These are phyloP conservation scores for Fragum whitleyi DNA, from an alignment of 2,888 invertebrate genomes.

Conservation along the genomic window DNA sequence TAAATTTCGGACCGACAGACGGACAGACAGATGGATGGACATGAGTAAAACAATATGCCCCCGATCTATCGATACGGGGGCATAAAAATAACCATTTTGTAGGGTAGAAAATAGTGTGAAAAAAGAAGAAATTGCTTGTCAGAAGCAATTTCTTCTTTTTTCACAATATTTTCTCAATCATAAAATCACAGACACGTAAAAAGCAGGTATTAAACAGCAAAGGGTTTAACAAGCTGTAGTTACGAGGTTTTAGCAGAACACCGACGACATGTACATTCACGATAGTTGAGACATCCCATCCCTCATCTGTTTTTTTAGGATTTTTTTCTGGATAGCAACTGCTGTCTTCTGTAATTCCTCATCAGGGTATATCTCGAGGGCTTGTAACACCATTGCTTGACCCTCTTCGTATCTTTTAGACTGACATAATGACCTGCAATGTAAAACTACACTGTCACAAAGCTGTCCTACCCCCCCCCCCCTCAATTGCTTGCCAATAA, in stretches of 20 bases:
- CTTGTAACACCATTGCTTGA: conserved; percentile 69
- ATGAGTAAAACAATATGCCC: no score
- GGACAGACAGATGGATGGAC: no score
- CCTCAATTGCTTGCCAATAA: no score
- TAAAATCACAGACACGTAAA: no score
- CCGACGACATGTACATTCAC: no score
- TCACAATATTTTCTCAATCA: no score
- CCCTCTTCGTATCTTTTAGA: conserved; percentile 70
- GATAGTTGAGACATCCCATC: neutral
- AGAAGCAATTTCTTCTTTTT: conserved; percentile 6
- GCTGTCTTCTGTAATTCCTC: conserved; percentile 63
- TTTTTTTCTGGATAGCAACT: conserved; percentile 49
- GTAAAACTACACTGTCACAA: neutral
- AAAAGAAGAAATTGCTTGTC: neutral
- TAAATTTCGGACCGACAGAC: no score
- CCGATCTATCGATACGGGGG: no score
- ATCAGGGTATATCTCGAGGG: conserved; percentile 73
- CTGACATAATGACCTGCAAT: conserved; percentile 70
- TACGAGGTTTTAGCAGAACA: no score
- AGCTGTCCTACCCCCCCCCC: neutral
- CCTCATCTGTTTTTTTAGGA: conserved; percentile 36
- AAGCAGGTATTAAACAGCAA: no score
- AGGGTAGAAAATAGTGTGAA: neutral
- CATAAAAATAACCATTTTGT: no score
- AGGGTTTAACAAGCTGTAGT: no score